These are phyloP conservation scores for Odontamblyopus rebecca DNA, from an alignment of 2,797 vertebrate species.

Conservation along the genomic window DNA sequence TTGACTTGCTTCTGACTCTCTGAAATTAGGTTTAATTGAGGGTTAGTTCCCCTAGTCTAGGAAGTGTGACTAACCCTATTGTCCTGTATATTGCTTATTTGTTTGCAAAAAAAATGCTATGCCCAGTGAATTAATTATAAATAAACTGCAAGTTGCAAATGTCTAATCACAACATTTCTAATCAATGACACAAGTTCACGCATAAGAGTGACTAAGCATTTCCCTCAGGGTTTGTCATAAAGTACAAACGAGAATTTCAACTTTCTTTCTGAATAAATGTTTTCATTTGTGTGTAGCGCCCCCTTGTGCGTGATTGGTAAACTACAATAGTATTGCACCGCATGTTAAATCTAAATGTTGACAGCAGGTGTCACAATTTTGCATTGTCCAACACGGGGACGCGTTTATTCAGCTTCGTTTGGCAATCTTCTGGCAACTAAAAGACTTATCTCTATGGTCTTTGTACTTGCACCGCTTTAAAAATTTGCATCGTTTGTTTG, in stretches of 20 bases:
- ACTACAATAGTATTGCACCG: not conserved
- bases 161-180: not conserved
- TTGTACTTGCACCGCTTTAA: no score
- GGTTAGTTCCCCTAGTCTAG: not conserved
- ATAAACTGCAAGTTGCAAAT: not conserved
- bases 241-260: no score
- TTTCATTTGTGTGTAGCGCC: not conserved
- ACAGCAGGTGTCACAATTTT: not conserved
- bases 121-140: no score
- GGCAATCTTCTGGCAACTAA: not conserved
- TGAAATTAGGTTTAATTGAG: not conserved
- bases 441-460: not conserved
- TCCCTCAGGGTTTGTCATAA: no score
- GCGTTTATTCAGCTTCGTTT: not conserved
- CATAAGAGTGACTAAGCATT: no score
- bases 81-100: not conserved
- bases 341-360: not conserved
- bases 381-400: not conserved
- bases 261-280: not conserved
- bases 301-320: not conserved
- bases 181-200: not conserved
- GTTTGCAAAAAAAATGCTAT: no score
- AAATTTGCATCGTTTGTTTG: no score
- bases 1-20: not conserved
- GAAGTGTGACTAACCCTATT: not conserved